A percentile compares a stretch with the other conserved stretches of the same genome.
Conservation (phyloP, 1,140 invertebrate genomes). For the Oscheius sp. region DNA sequence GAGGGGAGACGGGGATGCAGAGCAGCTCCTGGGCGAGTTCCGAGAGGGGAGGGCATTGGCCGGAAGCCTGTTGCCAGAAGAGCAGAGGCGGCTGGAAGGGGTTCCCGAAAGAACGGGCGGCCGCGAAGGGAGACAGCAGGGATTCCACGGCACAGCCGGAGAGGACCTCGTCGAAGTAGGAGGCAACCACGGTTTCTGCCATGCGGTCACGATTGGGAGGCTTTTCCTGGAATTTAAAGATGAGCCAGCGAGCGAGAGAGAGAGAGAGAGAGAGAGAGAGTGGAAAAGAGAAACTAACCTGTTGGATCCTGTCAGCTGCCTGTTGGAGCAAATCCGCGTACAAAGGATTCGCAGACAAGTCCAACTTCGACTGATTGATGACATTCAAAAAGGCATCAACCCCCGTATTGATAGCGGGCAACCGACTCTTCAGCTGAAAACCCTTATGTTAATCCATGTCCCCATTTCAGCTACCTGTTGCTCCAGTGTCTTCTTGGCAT, state of each 20-base stretch:
- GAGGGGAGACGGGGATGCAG: conserved; percentile 43
- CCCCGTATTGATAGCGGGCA: conserved; percentile 23
- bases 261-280: no score
- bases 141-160: not conserved
- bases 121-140: not conserved
- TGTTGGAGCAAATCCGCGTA: conserved; percentile 31
- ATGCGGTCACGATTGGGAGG: conserved; percentile 32
- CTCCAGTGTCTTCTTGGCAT: conserved; percentile 41
- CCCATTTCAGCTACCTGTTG: conserved; percentile 39
- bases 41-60: conserved; percentile 40
- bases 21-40: conserved; percentile 48
- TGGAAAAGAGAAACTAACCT: no score
- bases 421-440: conserved; percentile 13
- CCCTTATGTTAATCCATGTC: conserved; percentile 27
- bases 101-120: conserved; percentile 8
- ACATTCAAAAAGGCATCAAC: conserved; percentile 22
- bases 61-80: conserved; percentile 40
- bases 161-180: conserved; percentile 49
- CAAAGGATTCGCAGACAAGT: conserved; percentile 16
- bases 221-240: conserved; percentile 24
- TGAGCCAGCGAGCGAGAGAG: no score
- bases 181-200: conserved; percentile 45
- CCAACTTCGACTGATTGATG: conserved; percentile 34
- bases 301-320: conserved; percentile 8
- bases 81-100: conserved; percentile 32